phyloP scores from a whole-genome alignment of 2,113 vertebrate species.

The Aspidoscelis tigris region DNA sequence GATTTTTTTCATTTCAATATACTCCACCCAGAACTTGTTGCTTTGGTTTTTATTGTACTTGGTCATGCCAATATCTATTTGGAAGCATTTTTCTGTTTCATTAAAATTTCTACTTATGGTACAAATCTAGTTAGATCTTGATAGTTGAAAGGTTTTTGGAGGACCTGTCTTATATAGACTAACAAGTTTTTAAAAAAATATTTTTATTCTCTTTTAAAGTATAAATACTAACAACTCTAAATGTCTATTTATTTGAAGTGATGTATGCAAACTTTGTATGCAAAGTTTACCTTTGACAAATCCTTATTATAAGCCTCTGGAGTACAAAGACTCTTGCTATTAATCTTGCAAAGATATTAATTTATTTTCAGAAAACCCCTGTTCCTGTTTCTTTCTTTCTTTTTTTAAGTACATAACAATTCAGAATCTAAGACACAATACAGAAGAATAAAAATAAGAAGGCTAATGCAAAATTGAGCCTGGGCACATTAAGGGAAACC shows the following conservation, averaged over 20 bases:
- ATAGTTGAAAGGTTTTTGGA: not conserved
- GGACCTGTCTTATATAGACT: not conserved
- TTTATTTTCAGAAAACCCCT: too few relatives aligned
- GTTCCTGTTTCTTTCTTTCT: too few relatives aligned
- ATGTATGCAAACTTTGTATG: not conserved
- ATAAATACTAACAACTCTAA: not conserved
- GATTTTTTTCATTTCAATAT: not conserved
- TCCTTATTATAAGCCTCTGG: not conserved
- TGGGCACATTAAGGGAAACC: not conserved
- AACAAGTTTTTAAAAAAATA: too few relatives aligned
- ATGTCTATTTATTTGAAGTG: not conserved
- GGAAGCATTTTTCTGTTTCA: not conserved
- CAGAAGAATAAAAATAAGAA: not conserved
- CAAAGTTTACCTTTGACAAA: not conserved
- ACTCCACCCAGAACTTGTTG: not conserved
- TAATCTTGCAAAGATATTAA: conserved; percentile 12
- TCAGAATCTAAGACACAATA: not conserved
- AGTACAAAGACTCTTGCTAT: not conserved
- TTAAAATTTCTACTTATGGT: not conserved
- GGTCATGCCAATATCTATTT: too few relatives aligned
- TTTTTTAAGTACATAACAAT: not conserved
- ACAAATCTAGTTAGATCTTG: not conserved
- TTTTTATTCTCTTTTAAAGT: not conserved
- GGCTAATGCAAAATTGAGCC: not conserved
- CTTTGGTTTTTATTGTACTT: not conserved